Evolutionary conservation across 2,113 vertebrate species (phyloP), one percentile per base, ranked within the genome.

Genomic region (Etheostoma spectabile): DNA sequence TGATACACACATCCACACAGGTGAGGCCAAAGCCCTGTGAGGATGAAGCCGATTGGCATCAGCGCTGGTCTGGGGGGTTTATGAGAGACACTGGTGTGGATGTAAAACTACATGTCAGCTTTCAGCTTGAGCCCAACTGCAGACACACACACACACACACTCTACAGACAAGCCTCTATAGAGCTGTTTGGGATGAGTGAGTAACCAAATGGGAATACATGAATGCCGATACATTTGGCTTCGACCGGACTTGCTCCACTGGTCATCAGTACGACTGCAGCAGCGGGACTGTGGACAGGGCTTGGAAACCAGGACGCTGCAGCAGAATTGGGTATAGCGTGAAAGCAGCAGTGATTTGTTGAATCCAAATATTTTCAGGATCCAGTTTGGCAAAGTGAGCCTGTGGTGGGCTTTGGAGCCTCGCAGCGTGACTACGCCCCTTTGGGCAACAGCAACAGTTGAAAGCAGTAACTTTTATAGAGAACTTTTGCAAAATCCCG

Each of bases 11-110:
- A 76, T 64, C 69, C 52, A 77, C 70, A 76, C 57, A 52, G 62
- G 59, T 82, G 56, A 72, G 49, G 66, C 66, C 74, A 45, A 77
- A 63, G 55, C 63, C 79, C 35, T 45, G 74, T 60, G 74, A 75
- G 74, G 62, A 61, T 73, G 66, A 86, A 87, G 63, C 51, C 64
- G 42, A 67, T 73, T 22, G 0, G 42, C 18, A 74, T 82, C 70
- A 83, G 80, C 68, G 52, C 74, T 66, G 52, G 71, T 84, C 45
- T 62, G 65, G 81, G 74, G 80, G 85, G 90, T 89, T 91, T 88
- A 85, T 63, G 73, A 84, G 74, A 60, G 64, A 75, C 67, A 52
- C 46, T 66, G 67, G 74, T 51, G 65, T 87, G 77, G 88, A 87
- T 82, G 63, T 77, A 74, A 79, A 67, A 66, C 71, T 72, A 72